Base-by-base conservation (phyloP, 2,797 vertebrate genomes). In the Hemibagrus guttatus region DNA sequence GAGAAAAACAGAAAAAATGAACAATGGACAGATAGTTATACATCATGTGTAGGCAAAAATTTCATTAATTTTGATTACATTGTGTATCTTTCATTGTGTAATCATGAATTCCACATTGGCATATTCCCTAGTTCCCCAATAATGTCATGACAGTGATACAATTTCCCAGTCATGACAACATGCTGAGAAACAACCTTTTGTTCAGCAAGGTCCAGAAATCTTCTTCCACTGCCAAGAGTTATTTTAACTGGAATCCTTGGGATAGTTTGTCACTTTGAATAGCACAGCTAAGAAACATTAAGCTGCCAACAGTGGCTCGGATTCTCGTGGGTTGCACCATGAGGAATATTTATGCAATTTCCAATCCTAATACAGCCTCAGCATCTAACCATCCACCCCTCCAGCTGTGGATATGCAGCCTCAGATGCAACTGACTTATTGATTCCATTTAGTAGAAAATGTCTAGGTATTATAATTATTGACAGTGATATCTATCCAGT, bases 341-440 rank as follows among this genome's bases (percentile, higher is more conserved):
- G 14, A 84, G 66, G 31, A 59, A 35, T 59, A n/a, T 84, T 72
- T 74, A 59, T 72, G 14, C 54, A 42, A 7, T 61, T 75, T 84
- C 23, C 56, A 31, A 46, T 72, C 31, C 35, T 11, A 6, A 63
- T 28, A 74, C 23, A n/a, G 39, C 21, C 69, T 61, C 23, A 56
- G 2, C 52, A 61, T 52, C 80, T 31, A 21, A 59, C 76, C 31
- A 26, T 13, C 31, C 4, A 5, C 21, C 76, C 56, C 21, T 59
- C 56, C 54, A 23, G 56, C 11, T 1, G 12, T 13, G 19, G 21
- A 42, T 39, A 39, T 11, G 59, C 3, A 1, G 21, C 56, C 8
- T 26, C 13, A 4, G 28, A 59, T 59, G 21, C 54, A 28, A 12
- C 52, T 78, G 6, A n/a, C n/a, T 58, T 78, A 81, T 66, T 81